Evolutionary conservation across 2,113 vertebrate species (phyloP).

Genomic region (Leptosomus discolor): DNA sequence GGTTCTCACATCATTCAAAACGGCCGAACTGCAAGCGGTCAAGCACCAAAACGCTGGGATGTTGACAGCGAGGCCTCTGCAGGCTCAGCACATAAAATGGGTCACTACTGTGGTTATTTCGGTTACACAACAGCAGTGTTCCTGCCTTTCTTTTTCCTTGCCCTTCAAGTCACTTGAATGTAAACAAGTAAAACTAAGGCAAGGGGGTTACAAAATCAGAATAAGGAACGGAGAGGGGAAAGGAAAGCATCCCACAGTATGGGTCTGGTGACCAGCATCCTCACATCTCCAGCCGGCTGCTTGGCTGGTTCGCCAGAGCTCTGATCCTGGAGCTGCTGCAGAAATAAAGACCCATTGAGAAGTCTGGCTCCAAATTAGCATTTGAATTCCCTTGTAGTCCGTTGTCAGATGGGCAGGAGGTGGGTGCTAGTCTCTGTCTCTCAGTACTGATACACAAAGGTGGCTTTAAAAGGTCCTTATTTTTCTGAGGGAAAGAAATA

Average conservation of each 20-base stretch:
- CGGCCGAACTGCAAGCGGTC: accelerated
- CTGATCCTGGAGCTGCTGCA: background rate
- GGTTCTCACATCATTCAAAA: background rate
- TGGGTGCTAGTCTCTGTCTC: background rate
- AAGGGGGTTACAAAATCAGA: background rate
- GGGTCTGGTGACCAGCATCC: background rate
- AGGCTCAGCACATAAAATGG: background rate
- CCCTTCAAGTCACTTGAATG: background rate
- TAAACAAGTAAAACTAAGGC: background rate
- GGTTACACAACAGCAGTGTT: background rate
- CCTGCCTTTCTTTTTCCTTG: background rate
- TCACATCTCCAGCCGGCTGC: background rate
- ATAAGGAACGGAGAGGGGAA: background rate
- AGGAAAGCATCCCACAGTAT: background rate
- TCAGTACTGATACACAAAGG: slow-evolving; percentile 29
- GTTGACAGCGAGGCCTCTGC: background rate
- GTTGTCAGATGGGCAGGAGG: slow-evolving; percentile 47
- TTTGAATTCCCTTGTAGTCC: slow-evolving; percentile 46
- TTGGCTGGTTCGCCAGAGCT: background rate
- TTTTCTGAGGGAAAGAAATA: background rate
- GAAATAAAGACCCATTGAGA: slow-evolving; percentile 54
- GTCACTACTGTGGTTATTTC: background rate
- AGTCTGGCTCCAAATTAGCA: slow-evolving; percentile 41
- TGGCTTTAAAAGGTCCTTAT: slow-evolving; percentile 20
- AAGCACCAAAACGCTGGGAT: background rate